Base-by-base conservation (phyloP, 2,113 vertebrate species). In the Empidonax alnorum region DNA sequence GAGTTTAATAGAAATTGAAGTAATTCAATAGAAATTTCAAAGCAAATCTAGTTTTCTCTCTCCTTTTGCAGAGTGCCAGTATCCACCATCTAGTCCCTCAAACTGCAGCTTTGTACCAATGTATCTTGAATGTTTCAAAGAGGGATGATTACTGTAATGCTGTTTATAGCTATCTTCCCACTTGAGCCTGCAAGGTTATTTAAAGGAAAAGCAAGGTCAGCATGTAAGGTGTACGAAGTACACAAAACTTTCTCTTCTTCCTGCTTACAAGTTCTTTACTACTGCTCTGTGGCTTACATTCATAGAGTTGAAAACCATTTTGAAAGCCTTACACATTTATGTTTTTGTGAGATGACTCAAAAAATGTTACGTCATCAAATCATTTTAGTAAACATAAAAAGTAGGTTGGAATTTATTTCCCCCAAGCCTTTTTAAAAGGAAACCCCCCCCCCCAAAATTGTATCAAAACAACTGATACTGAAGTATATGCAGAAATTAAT, bases 391-490 rank as follows among this genome's bases (percentile, higher is more conserved):
- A 92, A 81, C 12, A 21, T 44, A 69, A 68, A 78, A 87, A 79
- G 3, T 44, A 93, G 49, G 44, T 83, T 69, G 56, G 22, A 84
- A 62, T 78, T 95, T 75, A 90, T 69, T 84, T 90, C 8, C 27
- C 6, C 19, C 14, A 63, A 55, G 20, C 77, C 65, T 94, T 95
- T 87, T 76, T 35, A 84, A 88, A 96, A 88, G 73, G 73, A 80
- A 83, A 81, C 81, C 47, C 39, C 18, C 1, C 12, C 8, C 14
- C 31, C 28, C 73, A 14, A 68, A 71, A 62, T 37, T 68, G 53
- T 87, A 93, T 72, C 86, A 82, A 84, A 89, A 92, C 56, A 93
- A 89, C 58, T 65, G 83, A 90, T 90, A 93, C 25, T 39, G 21
- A 80, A 74, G 9, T 59, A 23, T 53, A 52, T 3, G 31, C 37